phyloP scores from a whole-genome alignment of 1,140 invertebrate species.

The Coelopa frigida region DNA sequence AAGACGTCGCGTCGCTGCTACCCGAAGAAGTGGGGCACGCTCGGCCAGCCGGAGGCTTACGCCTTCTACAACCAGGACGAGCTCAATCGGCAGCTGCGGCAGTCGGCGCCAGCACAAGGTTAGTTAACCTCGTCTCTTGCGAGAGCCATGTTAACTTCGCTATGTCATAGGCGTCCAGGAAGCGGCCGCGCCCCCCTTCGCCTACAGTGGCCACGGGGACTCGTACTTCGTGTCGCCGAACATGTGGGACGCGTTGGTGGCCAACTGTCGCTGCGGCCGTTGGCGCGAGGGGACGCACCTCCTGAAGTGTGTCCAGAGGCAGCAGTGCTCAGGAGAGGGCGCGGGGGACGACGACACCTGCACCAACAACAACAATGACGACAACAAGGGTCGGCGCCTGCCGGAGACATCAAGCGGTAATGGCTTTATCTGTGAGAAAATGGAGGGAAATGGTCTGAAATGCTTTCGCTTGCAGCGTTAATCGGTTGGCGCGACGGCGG shows the following conservation, averaged over 20 bases:
- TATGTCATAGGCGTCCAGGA: too few relatives aligned
- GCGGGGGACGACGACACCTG: background rate
- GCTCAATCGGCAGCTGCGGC: slow-evolving; percentile 21
- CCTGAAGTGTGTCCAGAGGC: slow-evolving; percentile 33
- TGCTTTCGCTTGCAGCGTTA: slow-evolving; percentile 17
- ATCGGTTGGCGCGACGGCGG: slow-evolving; percentile 22
- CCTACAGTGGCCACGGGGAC: slow-evolving; percentile 27
- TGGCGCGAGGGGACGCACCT: slow-evolving; percentile 23
- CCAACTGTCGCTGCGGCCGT: slow-evolving; percentile 35
- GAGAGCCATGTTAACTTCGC: too few relatives aligned
- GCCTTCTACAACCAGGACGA: slow-evolving; percentile 33
- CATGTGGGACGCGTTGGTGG: slow-evolving; percentile 28
- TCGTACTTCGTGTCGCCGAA: slow-evolving; percentile 31
- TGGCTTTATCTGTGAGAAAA: too few relatives aligned
- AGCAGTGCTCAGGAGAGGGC: slow-evolving; percentile 15
- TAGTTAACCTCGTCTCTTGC: slow-evolving; percentile 17
- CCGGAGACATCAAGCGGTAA: slow-evolving; percentile 35
- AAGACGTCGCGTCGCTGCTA: slow-evolving; percentile 29
- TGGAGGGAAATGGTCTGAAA: background rate
- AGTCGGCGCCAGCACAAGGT: slow-evolving; percentile 18
- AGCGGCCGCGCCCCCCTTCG: slow-evolving; percentile 23
- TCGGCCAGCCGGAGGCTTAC: slow-evolving; percentile 22
- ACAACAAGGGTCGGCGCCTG: background rate
- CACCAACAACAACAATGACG: background rate
- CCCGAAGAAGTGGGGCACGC: slow-evolving; percentile 25